A percentile compares a stretch with the other conserved stretches of the same genome.
Conservation (phyloP, 2,797 vertebrate species). For the Morelia viridis region DNA sequence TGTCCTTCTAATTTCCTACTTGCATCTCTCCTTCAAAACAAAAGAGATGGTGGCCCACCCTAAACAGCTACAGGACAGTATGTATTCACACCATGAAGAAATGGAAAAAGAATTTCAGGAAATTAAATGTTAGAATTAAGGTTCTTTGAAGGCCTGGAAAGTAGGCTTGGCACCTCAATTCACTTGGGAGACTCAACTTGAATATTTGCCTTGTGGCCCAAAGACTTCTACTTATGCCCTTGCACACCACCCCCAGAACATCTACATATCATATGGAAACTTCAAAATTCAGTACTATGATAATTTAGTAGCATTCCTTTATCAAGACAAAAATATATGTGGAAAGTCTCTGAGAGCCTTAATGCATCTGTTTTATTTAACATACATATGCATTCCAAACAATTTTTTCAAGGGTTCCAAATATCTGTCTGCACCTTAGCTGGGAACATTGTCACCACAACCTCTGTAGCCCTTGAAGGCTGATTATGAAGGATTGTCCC, state of each 20-base stretch:
- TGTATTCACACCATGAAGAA: background rate
- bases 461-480: background rate
- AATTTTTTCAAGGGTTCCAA: background rate
- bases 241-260: background rate
- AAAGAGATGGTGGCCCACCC: background rate
- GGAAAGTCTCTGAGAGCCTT: background rate
- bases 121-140: background rate
- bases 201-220: background rate
- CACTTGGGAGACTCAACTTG: background rate
- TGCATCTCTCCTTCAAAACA: background rate
- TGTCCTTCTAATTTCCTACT: background rate
- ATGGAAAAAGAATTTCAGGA: background rate
- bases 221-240: background rate
- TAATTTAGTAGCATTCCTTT: background rate
- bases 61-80: background rate
- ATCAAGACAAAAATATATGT: background rate
- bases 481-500: background rate
- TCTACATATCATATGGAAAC: background rate
- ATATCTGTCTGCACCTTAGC: background rate
- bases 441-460: background rate
- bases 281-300: background rate
- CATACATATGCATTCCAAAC: background rate
- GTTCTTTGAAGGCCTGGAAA: background rate
- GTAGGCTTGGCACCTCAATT: background rate
- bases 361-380: background rate